phyloP scores from a whole-genome alignment of 2,797 vertebrate species.

The Octomys mimax region DNA sequence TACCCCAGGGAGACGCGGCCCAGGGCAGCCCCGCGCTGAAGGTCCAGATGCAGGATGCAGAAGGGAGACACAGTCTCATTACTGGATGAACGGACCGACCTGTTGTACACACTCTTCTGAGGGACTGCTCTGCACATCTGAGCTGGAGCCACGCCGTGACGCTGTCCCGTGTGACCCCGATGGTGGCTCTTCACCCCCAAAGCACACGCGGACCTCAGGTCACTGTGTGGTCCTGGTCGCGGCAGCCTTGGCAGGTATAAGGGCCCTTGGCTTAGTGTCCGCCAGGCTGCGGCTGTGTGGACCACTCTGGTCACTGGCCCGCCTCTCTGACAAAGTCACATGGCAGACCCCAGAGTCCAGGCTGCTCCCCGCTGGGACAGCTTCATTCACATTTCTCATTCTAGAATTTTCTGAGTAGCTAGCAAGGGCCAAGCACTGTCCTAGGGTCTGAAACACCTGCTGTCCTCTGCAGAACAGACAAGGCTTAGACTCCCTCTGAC shows the following conservation, averaged over 20 bases:
- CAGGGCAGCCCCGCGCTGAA: neutral
- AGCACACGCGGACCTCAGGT: rapidly evolving
- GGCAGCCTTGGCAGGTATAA: rapidly evolving
- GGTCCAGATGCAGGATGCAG: rapidly evolving
- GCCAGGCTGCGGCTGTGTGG: rapidly evolving
- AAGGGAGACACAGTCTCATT: neutral
- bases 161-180: neutral
- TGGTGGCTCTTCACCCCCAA: rapidly evolving
- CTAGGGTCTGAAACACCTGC: rapidly evolving
- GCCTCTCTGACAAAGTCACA: neutral
- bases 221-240: rapidly evolving
- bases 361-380: neutral
- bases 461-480: rapidly evolving
- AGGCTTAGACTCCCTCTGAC: rapidly evolving
- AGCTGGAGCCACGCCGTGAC: neutral
- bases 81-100: rapidly evolving
- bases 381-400: neutral
- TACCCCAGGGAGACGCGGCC: neutral
- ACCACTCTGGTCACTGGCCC: rapidly evolving
- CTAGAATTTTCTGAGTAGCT: neutral
- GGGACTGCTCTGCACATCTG: rapidly evolving
- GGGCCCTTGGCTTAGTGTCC: too few relatives aligned
- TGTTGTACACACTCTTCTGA: rapidly evolving
- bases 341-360: rapidly evolving
- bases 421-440: neutral